phyloP scores from a whole-genome alignment of 1,140 invertebrate species.

The Sminthurides bifidus region DNA sequence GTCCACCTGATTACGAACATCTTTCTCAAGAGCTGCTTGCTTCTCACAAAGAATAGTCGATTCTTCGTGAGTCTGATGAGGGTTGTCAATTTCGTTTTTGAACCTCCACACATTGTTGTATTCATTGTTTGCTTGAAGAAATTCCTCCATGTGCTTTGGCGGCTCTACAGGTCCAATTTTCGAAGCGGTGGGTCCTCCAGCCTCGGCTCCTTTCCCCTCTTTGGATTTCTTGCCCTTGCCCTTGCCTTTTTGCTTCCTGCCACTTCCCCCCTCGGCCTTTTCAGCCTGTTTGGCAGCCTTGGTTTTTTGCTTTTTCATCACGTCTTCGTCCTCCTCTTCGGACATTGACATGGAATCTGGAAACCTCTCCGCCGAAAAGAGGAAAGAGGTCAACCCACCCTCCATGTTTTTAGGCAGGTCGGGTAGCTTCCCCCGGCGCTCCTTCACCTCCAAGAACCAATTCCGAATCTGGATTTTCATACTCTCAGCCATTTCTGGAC shows the following conservation, averaged over 20 bases:
- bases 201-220: slow-evolving; percentile 45
- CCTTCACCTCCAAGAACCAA: slow-evolving; percentile 68
- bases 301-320: background rate
- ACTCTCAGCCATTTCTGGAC: slow-evolving; percentile 56
- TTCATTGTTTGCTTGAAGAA: slow-evolving; percentile 40
- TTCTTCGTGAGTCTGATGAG: slow-evolving; percentile 56
- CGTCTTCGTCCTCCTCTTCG: background rate
- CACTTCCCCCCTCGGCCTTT: background rate
- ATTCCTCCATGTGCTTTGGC: slow-evolving; percentile 42
- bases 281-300: too few species aligned
- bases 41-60: slow-evolving; percentile 75
- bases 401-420: slow-evolving; percentile 80
- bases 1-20: slow-evolving; percentile 62
- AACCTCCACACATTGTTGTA: slow-evolving; percentile 61
- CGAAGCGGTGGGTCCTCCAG: too few species aligned
- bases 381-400: slow-evolving; percentile 67
- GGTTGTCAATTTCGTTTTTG: slow-evolving; percentile 61
- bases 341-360: background rate
- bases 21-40: slow-evolving; percentile 64
- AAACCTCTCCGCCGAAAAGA: slow-evolving; percentile 49
- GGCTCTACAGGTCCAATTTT: slow-evolving; percentile 44
- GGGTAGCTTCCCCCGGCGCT: slow-evolving; percentile 71
- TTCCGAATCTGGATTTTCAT: slow-evolving; percentile 61
- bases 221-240: slow-evolving; percentile 19
- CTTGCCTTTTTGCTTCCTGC: background rate